Evolutionary conservation across 1,140 invertebrate species (phyloP).

Genomic region (Paramacrobiotus metropolitanus): DNA sequence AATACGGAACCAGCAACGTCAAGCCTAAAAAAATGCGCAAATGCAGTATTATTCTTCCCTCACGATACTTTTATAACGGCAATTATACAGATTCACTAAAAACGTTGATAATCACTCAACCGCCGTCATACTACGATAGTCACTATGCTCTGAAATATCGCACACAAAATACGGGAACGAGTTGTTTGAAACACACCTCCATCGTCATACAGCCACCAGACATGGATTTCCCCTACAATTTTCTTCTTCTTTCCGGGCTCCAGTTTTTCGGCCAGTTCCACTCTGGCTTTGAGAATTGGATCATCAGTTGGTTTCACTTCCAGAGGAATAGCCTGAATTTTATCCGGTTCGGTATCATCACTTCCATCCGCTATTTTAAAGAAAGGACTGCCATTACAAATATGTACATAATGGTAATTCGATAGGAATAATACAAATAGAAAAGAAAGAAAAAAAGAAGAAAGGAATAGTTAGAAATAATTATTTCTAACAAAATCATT

Average conservation of each 20-base stretch:
- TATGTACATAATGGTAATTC: no score
- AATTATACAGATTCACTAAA: background rate
- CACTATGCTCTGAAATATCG: background rate
- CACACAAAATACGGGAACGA: background rate
- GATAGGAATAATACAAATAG: no score
- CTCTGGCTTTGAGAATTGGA: background rate
- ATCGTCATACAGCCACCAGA: slow-evolving; percentile 40
- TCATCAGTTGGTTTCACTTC: background rate
- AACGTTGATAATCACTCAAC: no score
- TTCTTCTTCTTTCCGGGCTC: slow-evolving; percentile 20
- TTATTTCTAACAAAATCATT: no score
- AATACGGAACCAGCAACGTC: slow-evolving; percentile 72
- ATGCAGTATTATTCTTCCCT: background rate
- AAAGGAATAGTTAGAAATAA: no score
- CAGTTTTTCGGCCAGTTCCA: background rate
- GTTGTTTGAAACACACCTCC: slow-evolving; percentile 21
- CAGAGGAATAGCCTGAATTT: background rate
- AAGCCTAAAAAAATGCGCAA: slow-evolving; percentile 34
- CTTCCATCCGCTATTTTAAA: no score
- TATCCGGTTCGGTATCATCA: background rate
- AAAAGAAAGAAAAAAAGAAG: no score
- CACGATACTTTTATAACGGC: slow-evolving; percentile 1
- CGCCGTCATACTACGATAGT: no score
- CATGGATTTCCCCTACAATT: slow-evolving; percentile 31
- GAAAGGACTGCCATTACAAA: no score